Percentiles rank a stretch among this genome's conserved stretches.
Evolutionary conservation across 2,797 vertebrate genomes (phyloP).

Genomic region (Okamejei kenojei): DNA sequence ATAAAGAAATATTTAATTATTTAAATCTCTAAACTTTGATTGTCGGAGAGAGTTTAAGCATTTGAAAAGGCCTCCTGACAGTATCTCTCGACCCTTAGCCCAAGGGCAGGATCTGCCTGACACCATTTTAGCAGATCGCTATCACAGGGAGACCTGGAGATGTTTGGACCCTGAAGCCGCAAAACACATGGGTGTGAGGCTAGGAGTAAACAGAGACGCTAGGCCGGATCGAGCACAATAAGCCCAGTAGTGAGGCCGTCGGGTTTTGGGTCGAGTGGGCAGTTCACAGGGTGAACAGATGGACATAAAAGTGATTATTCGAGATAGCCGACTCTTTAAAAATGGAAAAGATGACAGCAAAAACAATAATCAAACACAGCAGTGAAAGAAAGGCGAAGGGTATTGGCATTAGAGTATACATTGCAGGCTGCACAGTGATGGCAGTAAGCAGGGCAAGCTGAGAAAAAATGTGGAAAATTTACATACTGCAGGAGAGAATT

Average conservation of each 20-base stretch:
- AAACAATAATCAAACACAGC: not conserved
- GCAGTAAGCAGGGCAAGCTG: not conserved
- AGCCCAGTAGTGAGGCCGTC: not conserved
- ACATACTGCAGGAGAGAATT: not conserved
- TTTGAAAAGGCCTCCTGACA: no score
- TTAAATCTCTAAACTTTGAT: no score
- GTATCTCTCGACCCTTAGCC: no score
- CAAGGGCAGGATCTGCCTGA: no score
- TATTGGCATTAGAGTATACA: not conserved
- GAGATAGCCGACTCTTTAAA: not conserved
- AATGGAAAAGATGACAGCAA: not conserved
- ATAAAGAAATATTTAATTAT: no score
- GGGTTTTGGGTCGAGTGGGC: not conserved
- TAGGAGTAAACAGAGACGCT: no score
- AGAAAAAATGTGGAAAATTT: not conserved
- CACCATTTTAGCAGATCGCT: no score
- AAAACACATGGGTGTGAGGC: no score
- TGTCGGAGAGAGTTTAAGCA: no score
- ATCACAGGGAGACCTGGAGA: no score
- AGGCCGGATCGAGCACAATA: no score
- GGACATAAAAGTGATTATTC: not conserved
- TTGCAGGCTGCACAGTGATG: not conserved
- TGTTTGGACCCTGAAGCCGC: no score
- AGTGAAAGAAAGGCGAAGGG: not conserved
- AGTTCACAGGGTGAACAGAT: not conserved